Evolutionary conservation across 2,888 invertebrate species (phyloP).

Genomic region (Ornithoptera alexandrae): DNA sequence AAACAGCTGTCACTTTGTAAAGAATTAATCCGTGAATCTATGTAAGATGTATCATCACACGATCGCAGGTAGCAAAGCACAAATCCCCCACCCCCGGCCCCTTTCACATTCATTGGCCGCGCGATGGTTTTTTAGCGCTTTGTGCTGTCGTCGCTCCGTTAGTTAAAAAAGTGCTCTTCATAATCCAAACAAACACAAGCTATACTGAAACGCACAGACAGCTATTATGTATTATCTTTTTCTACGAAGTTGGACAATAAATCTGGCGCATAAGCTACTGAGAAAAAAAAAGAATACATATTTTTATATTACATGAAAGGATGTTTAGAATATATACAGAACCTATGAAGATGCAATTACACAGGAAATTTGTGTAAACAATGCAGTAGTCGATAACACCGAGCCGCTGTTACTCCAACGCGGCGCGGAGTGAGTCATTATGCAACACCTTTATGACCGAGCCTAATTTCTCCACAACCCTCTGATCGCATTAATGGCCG

Average conservation of each 20-base stretch:
- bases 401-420: slow-evolving; percentile 36
- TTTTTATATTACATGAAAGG: background rate
- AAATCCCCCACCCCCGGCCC: slow-evolving; percentile 20
- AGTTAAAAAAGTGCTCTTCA: slow-evolving; percentile 17
- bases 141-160: slow-evolving; percentile 23
- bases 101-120: slow-evolving; percentile 38
- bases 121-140: slow-evolving; percentile 30
- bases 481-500: slow-evolving; percentile 72
- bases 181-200: slow-evolving; percentile 29
- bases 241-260: background rate
- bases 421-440: slow-evolving; percentile 72
- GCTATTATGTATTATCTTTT: background rate
- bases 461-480: slow-evolving; percentile 65
- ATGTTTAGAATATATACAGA: background rate
- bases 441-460: slow-evolving; percentile 64
- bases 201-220: slow-evolving; percentile 15
- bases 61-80: slow-evolving; percentile 31
- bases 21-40: slow-evolving; percentile 38
- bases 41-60: slow-evolving; percentile 33
- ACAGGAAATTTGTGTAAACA: slow-evolving; percentile 22
- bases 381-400: slow-evolving; percentile 8
- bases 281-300: background rate
- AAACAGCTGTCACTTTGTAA: slow-evolving; percentile 42
- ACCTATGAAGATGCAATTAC: slow-evolving; percentile 18
- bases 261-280: background rate